Evolutionary conservation across 2,797 vertebrate species (phyloP).

Genomic region (Sciaenops ocellatus): DNA sequence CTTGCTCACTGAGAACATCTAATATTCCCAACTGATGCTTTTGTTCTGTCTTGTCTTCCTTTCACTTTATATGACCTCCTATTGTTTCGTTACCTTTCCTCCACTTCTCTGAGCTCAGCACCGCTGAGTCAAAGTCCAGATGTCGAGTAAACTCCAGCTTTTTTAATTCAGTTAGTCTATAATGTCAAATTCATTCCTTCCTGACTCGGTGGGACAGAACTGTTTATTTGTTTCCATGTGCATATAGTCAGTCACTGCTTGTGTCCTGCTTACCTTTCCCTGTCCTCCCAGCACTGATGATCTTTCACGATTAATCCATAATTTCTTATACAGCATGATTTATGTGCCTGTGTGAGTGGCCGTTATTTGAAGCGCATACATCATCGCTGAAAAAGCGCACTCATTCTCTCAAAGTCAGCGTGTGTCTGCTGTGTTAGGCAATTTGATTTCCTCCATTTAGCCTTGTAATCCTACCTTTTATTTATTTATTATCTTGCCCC

Average conservation of each 20-base stretch:
- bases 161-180: slow-evolving; percentile 49
- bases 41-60: background rate
- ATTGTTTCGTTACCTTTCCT: slow-evolving; percentile 3
- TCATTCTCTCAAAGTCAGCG: slow-evolving; percentile 53
- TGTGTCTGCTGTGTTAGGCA: slow-evolving; percentile 75
- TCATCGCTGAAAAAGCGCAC: slow-evolving; percentile 56
- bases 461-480: slow-evolving; percentile 79
- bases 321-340: slow-evolving; percentile 4
- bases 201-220: background rate
- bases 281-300: slow-evolving; percentile 1
- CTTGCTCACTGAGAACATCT: background rate
- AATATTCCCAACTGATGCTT: background rate
- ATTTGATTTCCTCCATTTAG: slow-evolving; percentile 84
- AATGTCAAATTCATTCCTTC: slow-evolving; percentile 28
- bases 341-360: slow-evolving; percentile 30
- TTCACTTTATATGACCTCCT: slow-evolving; percentile 26
- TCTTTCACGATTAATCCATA: slow-evolving; percentile 11
- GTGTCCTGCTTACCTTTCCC: slow-evolving; percentile 4
- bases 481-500: slow-evolving; percentile 77
- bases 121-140: slow-evolving; percentile 51
- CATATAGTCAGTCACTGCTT: background rate
- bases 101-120: slow-evolving; percentile 24
- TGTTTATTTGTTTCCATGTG: slow-evolving; percentile 20
- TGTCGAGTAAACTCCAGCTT: slow-evolving; percentile 20
- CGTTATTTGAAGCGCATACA: slow-evolving; percentile 38